Base-by-base conservation (phyloP, 2,888 invertebrate genomes). In the Clostera curtula region DNA sequence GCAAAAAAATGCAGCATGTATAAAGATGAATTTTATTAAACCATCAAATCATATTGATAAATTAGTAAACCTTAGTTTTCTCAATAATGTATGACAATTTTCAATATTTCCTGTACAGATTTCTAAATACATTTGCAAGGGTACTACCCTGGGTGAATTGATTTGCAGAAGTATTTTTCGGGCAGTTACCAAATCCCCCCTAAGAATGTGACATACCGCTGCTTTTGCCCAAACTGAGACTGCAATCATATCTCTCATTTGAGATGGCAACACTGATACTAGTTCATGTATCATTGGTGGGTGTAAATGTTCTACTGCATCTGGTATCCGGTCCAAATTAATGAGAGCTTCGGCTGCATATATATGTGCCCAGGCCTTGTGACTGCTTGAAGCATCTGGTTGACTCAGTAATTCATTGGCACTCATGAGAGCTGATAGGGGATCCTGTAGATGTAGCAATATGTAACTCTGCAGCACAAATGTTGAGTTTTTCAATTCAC, bases 331-430 rank as follows among this genome's bases (percentile, higher is more conserved):
- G 59, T 96, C 93, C 59, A 94, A 76, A 49, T 92, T 88, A 27
- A 96, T 90, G 6, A 95, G 79, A 12, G 95, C 92, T 75, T 97
- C 96, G 0, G 95, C 95, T 25, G 93, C 91, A 68, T 97, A 97
- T 50, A 97, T 87, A 67, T 95, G 93, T 0, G 91, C 96, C 52
- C 97, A 84, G 46, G 94, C 87, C 66, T 92, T 92, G 42, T 83
- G 84, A 31, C 67, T 62, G 37, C 68, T 77, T 1, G 75, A 73
- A 0, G 69, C 71, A 24, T 89, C 89, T 12, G 92, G 87, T 52
- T 93, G 90, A 29, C 82, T 83, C 6, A 97, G 74, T 17, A 97
- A 73, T 11, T 88, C 87, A 56, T 90, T 89, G 1, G 94, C 90
- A 79, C 93, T 90, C 57, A 92, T 89, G 23, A 95, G 74, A 1